Evolutionary conservation across 1,140 invertebrate genomes (phyloP).

Genomic region (Zaprionus capensis): DNA sequence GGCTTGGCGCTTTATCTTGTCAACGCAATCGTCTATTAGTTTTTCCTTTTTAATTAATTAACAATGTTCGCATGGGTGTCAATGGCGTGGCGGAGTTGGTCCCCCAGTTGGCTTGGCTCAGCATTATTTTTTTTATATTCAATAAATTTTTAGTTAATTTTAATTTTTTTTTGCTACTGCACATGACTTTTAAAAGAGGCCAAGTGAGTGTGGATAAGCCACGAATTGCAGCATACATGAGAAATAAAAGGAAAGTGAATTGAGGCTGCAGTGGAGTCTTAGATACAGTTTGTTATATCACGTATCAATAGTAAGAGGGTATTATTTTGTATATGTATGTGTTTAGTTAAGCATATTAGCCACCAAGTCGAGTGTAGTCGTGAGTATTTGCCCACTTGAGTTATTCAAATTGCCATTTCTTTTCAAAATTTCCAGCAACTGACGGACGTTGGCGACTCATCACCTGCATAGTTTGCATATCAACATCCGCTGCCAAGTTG

Average conservation of each 20-base stretch:
- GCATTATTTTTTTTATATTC: slow-evolving; percentile 23
- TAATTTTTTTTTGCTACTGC: slow-evolving; percentile 11
- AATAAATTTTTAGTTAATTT: slow-evolving; percentile 22
- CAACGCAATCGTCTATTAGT: slow-evolving; percentile 79
- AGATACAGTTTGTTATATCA: background rate
- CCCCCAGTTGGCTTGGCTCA: background rate
- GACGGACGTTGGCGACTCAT: background rate
- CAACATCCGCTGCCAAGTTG: background rate
- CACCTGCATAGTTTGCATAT: background rate
- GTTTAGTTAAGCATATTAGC: background rate
- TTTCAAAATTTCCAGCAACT: background rate
- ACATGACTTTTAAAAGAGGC: slow-evolving; percentile 28
- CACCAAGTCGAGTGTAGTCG: too few species aligned
- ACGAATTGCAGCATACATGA: slow-evolving; percentile 11
- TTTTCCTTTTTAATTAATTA: slow-evolving; percentile 74
- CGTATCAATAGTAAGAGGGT: background rate
- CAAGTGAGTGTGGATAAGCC: slow-evolving; percentile 36
- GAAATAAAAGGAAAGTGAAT: slow-evolving; percentile 21
- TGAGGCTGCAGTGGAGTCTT: background rate
- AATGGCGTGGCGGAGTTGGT: slow-evolving; percentile 64
- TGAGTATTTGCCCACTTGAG: background rate
- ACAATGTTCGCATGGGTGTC: slow-evolving; percentile 77
- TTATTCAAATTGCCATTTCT: slow-evolving; percentile 10
- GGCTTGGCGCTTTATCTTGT: slow-evolving; percentile 73
- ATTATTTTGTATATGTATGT: background rate